Percentiles rank a stretch among this genome's conserved stretches.
phyloP scores from a whole-genome alignment of 2,113 vertebrate genomes.

The Pterophyllum scalare region DNA sequence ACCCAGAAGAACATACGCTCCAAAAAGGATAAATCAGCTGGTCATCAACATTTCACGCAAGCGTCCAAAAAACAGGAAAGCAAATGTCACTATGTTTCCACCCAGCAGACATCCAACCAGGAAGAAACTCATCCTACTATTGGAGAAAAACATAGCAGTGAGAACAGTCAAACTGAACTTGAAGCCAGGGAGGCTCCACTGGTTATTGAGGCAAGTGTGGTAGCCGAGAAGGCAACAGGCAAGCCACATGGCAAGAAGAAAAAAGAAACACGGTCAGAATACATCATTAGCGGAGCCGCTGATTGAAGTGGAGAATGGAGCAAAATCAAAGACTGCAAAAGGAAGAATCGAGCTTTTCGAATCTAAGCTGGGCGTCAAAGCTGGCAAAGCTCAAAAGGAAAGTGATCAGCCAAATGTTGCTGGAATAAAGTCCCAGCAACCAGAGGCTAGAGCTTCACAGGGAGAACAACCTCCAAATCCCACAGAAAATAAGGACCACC shows the following conservation, averaged over 20 bases:
- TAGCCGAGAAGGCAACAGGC: conserved; percentile 60
- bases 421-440: conserved; percentile 54
- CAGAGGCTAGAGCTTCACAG: conserved; percentile 20
- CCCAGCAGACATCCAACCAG: conserved; percentile 38
- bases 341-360: conserved; percentile 65
- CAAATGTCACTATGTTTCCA: conserved; percentile 31
- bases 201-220: conserved; percentile 43
- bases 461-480: conserved; percentile 10
- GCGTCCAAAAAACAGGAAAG: conserved; percentile 66
- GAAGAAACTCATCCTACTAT: conserved; percentile 36
- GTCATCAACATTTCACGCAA: conserved; percentile 45
- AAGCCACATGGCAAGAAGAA: conserved; percentile 80
- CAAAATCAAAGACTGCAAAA: conserved; percentile 59
- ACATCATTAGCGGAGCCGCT: conserved; percentile 38
- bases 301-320: conserved; percentile 54
- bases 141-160: conserved; percentile 17
- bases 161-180: background rate
- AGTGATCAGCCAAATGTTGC: background rate
- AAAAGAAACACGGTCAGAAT: conserved; percentile 75
- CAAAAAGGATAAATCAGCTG: conserved; percentile 71
- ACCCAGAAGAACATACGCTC: conserved; percentile 55
- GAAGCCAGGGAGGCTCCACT: conserved; percentile 40
- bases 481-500: conserved; percentile 29
- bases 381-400: conserved; percentile 51
- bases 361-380: conserved; percentile 42